Conservation (phyloP, 1,140 invertebrate genomes). For the Apis cerana region DNA sequence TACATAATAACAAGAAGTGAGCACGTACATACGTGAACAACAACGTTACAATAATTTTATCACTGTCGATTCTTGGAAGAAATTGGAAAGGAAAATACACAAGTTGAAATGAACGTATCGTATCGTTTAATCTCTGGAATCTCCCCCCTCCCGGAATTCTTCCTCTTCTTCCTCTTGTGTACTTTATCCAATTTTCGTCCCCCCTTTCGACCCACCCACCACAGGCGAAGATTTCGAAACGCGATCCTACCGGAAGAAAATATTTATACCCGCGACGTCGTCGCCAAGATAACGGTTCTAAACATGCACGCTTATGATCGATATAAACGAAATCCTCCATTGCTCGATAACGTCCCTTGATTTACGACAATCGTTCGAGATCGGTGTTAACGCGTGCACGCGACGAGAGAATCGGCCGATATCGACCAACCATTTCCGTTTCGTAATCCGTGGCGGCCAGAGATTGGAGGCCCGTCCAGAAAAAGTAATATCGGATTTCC, state of each 20-base stretch:
- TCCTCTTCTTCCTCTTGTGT: too few species aligned
- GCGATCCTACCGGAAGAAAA: conserved; percentile 17
- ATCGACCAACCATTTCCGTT: conserved; percentile 21
- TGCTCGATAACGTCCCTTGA: conserved; percentile 33
- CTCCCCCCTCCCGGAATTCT: too few species aligned
- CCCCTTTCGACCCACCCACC: too few species aligned
- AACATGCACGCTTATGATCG: neutral
- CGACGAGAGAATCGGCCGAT: neutral
- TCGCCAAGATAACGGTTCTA: conserved; percentile 36
- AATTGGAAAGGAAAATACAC: too few species aligned
- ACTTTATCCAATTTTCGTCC: too few species aligned
- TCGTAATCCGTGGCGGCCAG: conserved; percentile 11
- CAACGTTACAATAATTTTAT: too few species aligned
- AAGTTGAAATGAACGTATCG: too few species aligned
- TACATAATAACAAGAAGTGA: too few species aligned
- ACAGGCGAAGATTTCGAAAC: conserved; percentile 18
- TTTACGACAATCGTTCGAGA: conserved; percentile 26
- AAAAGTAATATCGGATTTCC: conserved; percentile 32
- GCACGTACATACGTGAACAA: too few species aligned
- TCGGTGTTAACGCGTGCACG: neutral
- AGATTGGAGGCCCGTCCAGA: conserved; percentile 1
- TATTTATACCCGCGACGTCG: conserved; percentile 49
- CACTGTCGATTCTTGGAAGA: too few species aligned
- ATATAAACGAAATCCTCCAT: conserved; percentile 27
- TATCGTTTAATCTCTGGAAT: too few species aligned